Evolutionary conservation across 2,888 invertebrate species (phyloP).

Genomic region (Diarsia dahlii): DNA sequence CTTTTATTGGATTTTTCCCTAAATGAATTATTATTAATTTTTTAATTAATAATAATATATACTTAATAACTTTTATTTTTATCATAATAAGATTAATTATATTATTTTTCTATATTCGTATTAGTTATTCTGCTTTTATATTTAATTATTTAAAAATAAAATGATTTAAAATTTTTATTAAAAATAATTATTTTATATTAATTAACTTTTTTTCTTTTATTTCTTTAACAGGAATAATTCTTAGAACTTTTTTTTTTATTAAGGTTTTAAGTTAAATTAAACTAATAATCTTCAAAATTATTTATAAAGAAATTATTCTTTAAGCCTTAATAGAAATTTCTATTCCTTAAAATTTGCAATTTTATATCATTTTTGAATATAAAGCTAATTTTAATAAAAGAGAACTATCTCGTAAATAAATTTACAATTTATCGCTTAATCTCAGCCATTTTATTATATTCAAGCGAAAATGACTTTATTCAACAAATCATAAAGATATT

Average conservation of each 20-base stretch:
- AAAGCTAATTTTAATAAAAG: conserved; percentile 88
- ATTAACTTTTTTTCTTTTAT: conserved; percentile 77
- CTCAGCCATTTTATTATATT: conserved; percentile 91
- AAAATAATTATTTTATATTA: conserved; percentile 77
- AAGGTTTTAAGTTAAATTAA: conserved; percentile 91
- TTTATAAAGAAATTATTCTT: conserved; percentile 89
- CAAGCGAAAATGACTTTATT: conserved; percentile 92
- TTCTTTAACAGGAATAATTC: conserved; percentile 77
- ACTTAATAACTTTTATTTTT: conserved; percentile 84
- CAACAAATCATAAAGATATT: conserved; percentile 95
- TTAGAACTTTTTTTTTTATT: conserved; percentile 81
- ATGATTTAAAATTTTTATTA: conserved; percentile 82
- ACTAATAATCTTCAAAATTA: conserved; percentile 92
- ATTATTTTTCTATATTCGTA: conserved; percentile 90
- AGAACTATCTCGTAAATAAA: conserved; percentile 90
- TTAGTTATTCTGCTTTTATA: conserved; percentile 86
- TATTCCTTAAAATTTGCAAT: conserved; percentile 91
- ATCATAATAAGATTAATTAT: conserved; percentile 89
- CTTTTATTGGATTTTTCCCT: conserved; percentile 91
- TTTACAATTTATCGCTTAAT: conserved; percentile 92
- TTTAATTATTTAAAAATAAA: conserved; percentile 87
- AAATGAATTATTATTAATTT: conserved; percentile 91
- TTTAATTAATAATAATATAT: conserved; percentile 84
- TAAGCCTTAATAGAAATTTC: conserved; percentile 89
- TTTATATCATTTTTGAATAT: conserved; percentile 91